Conservation (phyloP, 2,113 vertebrate genomes). For the Hippopotamus amphibius region DNA sequence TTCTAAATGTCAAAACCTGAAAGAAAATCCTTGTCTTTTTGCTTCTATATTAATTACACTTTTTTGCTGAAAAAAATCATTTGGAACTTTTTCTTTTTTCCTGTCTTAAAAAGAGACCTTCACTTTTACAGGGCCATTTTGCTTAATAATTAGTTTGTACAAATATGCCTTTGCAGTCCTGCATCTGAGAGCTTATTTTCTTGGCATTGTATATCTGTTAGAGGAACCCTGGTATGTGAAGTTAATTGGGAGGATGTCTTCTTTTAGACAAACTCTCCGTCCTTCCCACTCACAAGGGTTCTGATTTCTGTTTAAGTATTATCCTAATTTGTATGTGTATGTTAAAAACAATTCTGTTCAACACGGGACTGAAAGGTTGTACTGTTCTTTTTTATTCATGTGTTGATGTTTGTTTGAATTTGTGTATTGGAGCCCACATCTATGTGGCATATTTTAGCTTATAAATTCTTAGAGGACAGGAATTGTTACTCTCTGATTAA, state of each 20-base stretch:
- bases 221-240: slow-evolving; percentile 14
- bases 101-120: neutral
- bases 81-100: neutral
- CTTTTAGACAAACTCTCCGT: neutral
- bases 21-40: neutral
- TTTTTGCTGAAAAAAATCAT: neutral
- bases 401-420: slow-evolving; percentile 76
- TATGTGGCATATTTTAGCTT: slow-evolving; percentile 66
- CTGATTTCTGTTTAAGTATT: slow-evolving; percentile 64
- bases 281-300: neutral
- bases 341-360: slow-evolving; percentile 61
- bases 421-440: slow-evolving; percentile 59
- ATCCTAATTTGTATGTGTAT: slow-evolving; percentile 52
- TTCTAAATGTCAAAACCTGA: slow-evolving; percentile 30
- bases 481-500: slow-evolving; percentile 72
- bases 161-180: neutral
- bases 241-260: neutral
- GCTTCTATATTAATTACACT: neutral
- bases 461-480: slow-evolving; percentile 70
- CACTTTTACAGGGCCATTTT: neutral
- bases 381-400: slow-evolving; percentile 57
- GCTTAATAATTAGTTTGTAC: neutral
- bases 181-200: neutral
- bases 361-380: slow-evolving; percentile 45
- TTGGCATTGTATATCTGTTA: neutral